Base-by-base conservation (phyloP, 2,113 vertebrate species). In the Anolis carolinensis region DNA sequence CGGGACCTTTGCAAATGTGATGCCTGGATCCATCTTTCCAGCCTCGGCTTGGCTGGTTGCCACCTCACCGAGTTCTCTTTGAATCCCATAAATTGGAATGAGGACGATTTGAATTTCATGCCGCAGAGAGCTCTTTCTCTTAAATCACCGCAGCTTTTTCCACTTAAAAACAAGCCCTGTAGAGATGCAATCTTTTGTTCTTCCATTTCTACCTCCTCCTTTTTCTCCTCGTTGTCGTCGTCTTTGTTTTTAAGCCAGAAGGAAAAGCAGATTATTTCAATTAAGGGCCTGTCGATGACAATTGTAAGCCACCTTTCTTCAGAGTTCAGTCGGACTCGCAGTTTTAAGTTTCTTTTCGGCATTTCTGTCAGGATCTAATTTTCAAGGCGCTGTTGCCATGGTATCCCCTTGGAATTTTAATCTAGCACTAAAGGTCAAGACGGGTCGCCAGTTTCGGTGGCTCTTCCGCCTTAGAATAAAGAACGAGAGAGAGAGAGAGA, bases 341-440 rank as follows among this genome's bases (percentile, higher is more conserved):
- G 93, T 95, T 95, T 93, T 93, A 95, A 92, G 89, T 95, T 95
- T 95, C 95, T 94, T 90, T 83, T 86, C 89, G 91, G 70, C 34
- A 52, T 89, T 93, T 92, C 89, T 94, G 86, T 92, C 91, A 95
- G 92, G 94, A 94, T 95, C 92, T 95, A 95, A 96, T 96, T 96
- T 96, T 96, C 94, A 94, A 96, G 92, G 90, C 87, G 90, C 63
- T 0, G 95, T 96, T 95, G 91, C 96, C 92, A 96, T 94, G 94
- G 94, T 77, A 96, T 93, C 93, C 92, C 94, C 89, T 88, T 94
- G 92, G 93, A 95, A 96, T 96, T 96, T 96, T 96, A 96, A 96
- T 95, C 91, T 90, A 94, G 94, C 95, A 93, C 92, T 92, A 95
- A 96, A 96, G 95, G 94, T 95, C 93, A 97, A 91, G 83, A 92